Conservation (phyloP, 2,888 invertebrate genomes). For the Drosophila affinis region DNA sequence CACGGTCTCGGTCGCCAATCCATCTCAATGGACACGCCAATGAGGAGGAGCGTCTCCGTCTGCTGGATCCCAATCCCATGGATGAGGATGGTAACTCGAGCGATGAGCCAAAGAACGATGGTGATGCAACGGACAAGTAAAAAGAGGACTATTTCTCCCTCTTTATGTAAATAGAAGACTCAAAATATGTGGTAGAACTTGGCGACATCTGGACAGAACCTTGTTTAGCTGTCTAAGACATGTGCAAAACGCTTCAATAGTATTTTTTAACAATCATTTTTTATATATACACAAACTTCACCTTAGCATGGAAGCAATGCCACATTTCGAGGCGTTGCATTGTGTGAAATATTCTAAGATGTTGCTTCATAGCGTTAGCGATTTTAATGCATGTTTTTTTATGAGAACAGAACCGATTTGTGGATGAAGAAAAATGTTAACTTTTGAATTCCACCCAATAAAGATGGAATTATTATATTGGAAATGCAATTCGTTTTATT, state of each 20-base stretch:
- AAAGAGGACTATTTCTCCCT: neutral
- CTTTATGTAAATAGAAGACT: constrained; percentile 56
- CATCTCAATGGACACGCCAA: constrained; percentile 60
- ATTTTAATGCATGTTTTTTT: constrained; percentile 44
- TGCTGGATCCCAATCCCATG: constrained; percentile 61
- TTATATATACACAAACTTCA: constrained; percentile 3
- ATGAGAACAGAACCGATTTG: constrained; percentile 44
- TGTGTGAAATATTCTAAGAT: constrained; percentile 11
- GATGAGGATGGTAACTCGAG: constrained; percentile 69
- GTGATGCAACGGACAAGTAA: constrained; percentile 43
- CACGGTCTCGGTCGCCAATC: constrained; percentile 65
- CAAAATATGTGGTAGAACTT: constrained; percentile 36
- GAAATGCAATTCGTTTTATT: neutral
- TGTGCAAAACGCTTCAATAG: constrained; percentile 12
- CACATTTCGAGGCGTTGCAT: constrained; percentile 4
- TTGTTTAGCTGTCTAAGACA: constrained; percentile 39
- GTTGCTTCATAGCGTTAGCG: constrained; percentile 27
- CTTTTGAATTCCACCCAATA: constrained; percentile 36
- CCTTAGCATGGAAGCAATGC: constrained; percentile 5
- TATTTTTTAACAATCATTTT: constrained; percentile 3
- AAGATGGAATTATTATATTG: neutral
- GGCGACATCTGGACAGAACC: constrained; percentile 9
- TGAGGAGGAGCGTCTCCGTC: constrained; percentile 56
- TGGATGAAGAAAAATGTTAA: constrained; percentile 61
- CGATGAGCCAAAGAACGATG: constrained; percentile 48